These are phyloP conservation scores for Heliopora coerulea DNA, from an alignment of 92 coral and sea anemone genomes.

Conservation along the genomic window DNA sequence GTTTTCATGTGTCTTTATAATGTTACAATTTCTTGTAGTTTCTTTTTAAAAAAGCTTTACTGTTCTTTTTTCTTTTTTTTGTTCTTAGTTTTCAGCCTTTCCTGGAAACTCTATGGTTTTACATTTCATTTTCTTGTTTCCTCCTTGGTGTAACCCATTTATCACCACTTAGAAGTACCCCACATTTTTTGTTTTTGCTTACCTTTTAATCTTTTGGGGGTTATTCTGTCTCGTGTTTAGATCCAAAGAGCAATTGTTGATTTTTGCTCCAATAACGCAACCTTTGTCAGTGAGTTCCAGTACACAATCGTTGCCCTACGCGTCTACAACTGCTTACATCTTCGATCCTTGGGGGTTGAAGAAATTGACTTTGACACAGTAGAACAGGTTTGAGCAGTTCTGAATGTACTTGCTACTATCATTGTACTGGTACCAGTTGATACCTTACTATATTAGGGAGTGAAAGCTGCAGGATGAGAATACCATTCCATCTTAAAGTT, in stretches of 20 bases:
- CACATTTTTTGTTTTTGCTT: too few relatives aligned
- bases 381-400: constrained; percentile 20
- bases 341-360: constrained; percentile 24
- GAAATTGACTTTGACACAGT: constrained; percentile 31
- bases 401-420: too few relatives aligned
- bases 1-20: background rate
- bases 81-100: too few relatives aligned
- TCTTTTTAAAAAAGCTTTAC: too few relatives aligned
- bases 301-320: constrained; percentile 30
- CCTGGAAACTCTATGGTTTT: too few relatives aligned
- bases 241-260: constrained; percentile 11
- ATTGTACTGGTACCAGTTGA: too few relatives aligned
- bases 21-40: background rate
- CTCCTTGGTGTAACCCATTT: too few relatives aligned
- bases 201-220: background rate
- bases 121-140: too few relatives aligned
- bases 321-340: constrained; percentile 27
- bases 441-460: too few relatives aligned
- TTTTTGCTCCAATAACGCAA: constrained; percentile 1
- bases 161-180: too few relatives aligned
- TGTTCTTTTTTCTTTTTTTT: background rate
- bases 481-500: too few relatives aligned
- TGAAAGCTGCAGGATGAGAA: too few relatives aligned
- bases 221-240: background rate
- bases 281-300: constrained; percentile 31